Percentiles rank a stretch among this genome's conserved stretches.
Conservation (phyloP, 2,888 invertebrate species). For the Lingula anatina region DNA sequence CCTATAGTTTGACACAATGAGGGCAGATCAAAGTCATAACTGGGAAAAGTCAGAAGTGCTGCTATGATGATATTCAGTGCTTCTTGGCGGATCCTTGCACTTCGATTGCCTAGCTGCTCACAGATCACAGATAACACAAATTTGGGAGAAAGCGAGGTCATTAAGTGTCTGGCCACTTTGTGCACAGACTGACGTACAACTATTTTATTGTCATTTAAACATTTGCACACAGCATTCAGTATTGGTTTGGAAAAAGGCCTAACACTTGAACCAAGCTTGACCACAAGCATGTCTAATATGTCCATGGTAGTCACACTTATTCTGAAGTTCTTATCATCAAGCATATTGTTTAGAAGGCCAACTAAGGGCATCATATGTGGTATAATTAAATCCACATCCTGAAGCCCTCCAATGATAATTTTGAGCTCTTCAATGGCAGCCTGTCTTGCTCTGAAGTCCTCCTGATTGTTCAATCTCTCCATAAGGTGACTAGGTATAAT, state of each 20-base stretch:
- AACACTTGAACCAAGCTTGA: slow-evolving; percentile 48
- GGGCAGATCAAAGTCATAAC: slow-evolving; percentile 65
- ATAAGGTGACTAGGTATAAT: slow-evolving; percentile 52
- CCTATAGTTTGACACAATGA: slow-evolving; percentile 53
- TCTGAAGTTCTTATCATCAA: slow-evolving; percentile 62
- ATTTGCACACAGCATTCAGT: slow-evolving; percentile 52
- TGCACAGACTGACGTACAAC: slow-evolving; percentile 56
- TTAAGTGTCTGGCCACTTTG: slow-evolving; percentile 55
- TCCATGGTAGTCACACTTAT: slow-evolving; percentile 55
- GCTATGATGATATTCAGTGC: slow-evolving; percentile 72
- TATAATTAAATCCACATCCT: slow-evolving; percentile 45
- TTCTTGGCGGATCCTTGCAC: slow-evolving; percentile 66
- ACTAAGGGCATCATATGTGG: slow-evolving; percentile 63
- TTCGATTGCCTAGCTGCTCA: slow-evolving; percentile 54
- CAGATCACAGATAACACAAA: slow-evolving; percentile 57
- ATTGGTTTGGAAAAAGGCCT: slow-evolving; percentile 55
- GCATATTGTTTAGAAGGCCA: slow-evolving; percentile 58
- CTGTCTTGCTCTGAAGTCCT: slow-evolving; percentile 59
- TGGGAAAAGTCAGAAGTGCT: slow-evolving; percentile 72
- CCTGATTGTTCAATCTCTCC: slow-evolving; percentile 54
- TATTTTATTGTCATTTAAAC: slow-evolving; percentile 56
- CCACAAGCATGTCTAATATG: slow-evolving; percentile 53
- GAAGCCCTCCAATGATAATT: slow-evolving; percentile 53
- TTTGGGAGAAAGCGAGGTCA: slow-evolving; percentile 57
- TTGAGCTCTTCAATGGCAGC: slow-evolving; percentile 61